Evolutionary conservation across 2,113 vertebrate genomes (phyloP).

Genomic region (Urocynchramus pylzowi): DNA sequence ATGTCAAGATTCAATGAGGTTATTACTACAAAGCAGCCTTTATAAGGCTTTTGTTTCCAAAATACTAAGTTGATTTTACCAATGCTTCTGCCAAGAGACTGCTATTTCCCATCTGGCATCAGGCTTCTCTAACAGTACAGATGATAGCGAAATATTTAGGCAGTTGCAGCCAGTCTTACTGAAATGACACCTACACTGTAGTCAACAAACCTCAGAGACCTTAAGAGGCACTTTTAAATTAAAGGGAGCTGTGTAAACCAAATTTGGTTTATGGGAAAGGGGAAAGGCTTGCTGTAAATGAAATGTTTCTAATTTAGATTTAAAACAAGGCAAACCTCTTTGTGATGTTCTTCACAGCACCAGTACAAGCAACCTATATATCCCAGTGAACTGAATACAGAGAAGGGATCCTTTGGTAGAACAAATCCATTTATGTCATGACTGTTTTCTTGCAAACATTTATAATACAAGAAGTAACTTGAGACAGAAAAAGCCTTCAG

Average conservation of each 20-base stretch:
- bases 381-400: background rate
- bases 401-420: background rate
- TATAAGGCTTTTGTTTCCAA: background rate
- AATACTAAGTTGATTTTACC: background rate
- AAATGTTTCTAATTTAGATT: background rate
- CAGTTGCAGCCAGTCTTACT: background rate
- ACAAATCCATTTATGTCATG: background rate
- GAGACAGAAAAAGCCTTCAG: background rate
- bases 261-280: background rate
- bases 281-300: background rate
- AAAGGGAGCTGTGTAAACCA: background rate
- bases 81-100: background rate
- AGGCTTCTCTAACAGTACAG: background rate
- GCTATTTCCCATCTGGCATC: background rate
- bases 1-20: background rate
- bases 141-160: background rate
- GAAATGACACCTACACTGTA: background rate
- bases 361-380: background rate
- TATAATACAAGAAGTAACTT: background rate
- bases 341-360: background rate
- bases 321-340: background rate
- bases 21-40: background rate
- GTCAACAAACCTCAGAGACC: background rate
- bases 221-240: background rate
- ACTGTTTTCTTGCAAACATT: background rate